phyloP scores from a whole-genome alignment of 2,113 vertebrate species.

The Haemorhous mexicanus region DNA sequence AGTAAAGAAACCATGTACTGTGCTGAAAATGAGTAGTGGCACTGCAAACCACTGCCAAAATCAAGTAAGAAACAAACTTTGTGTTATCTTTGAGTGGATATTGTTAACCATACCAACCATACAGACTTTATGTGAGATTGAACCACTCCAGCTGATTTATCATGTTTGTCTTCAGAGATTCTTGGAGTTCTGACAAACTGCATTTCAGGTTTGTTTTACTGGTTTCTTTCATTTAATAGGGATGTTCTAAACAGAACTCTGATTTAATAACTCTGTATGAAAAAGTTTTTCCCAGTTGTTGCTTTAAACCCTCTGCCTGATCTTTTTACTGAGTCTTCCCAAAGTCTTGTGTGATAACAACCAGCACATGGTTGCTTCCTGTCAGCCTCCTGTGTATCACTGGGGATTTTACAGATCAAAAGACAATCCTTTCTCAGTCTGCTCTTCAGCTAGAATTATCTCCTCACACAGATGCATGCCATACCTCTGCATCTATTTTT shows the following conservation, averaged over 20 bases:
- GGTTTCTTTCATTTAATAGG: neutral
- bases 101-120: neutral
- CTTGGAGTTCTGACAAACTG: neutral
- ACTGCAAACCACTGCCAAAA: neutral
- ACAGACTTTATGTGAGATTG: neutral
- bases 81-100: neutral
- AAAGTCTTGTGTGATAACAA: neutral
- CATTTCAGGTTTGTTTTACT: neutral
- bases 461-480: neutral
- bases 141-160: neutral
- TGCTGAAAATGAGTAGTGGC: neutral
- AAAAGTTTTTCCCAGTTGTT: neutral
- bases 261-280: neutral
- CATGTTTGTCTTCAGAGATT: neutral
- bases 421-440: neutral
- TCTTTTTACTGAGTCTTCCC: neutral
- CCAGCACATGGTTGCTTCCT: accelerated
- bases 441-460: neutral
- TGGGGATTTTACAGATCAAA: neutral
- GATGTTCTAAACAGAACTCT: neutral
- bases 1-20: neutral
- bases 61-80: neutral
- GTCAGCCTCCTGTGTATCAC: neutral
- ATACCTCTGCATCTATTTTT: neutral
- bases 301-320: neutral